Percentiles rank a stretch among this genome's conserved stretches.
phyloP scores from a whole-genome alignment of 2,113 vertebrate species.

The Chaetorhynchus papuensis region DNA sequence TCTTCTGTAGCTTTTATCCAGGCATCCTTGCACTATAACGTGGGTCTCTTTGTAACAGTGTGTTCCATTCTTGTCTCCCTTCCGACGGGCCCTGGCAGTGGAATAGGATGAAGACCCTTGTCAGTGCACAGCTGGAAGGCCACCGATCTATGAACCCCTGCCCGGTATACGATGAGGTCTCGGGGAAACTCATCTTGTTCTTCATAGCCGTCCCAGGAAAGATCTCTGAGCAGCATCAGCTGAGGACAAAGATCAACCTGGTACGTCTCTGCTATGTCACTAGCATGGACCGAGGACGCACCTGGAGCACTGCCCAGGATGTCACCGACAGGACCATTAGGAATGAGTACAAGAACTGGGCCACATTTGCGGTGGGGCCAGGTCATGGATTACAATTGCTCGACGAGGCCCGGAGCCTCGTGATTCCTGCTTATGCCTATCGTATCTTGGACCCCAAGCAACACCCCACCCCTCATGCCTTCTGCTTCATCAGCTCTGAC shows the following conservation, averaged over 20 bases:
- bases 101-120: conserved; percentile 46
- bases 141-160: conserved; percentile 76
- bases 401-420: conserved; percentile 60
- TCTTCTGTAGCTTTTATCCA: background rate
- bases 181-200: conserved; percentile 78
- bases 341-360: conserved; percentile 71
- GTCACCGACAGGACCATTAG: conserved; percentile 75
- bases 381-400: conserved; percentile 85
- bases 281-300: conserved; percentile 77
- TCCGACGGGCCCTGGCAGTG: conserved; percentile 33
- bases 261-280: conserved; percentile 82
- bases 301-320: conserved; percentile 79
- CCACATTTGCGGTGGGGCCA: conserved; percentile 87
- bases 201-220: conserved; percentile 83
- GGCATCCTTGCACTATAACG: background rate
- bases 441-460: background rate
- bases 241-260: conserved; percentile 78
- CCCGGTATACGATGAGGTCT: conserved; percentile 60
- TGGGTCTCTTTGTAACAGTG: background rate
- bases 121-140: conserved; percentile 52
- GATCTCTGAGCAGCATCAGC: conserved; percentile 81
- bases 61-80: background rate
- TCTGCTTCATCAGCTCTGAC: conserved; percentile 84
- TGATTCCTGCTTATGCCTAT: conserved; percentile 88
- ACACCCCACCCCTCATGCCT: conserved; percentile 58